These are phyloP conservation scores for Hydrozoanthus tunicans DNA, from an alignment of 64 coral and sea anemone species.

Conservation along the genomic window DNA sequence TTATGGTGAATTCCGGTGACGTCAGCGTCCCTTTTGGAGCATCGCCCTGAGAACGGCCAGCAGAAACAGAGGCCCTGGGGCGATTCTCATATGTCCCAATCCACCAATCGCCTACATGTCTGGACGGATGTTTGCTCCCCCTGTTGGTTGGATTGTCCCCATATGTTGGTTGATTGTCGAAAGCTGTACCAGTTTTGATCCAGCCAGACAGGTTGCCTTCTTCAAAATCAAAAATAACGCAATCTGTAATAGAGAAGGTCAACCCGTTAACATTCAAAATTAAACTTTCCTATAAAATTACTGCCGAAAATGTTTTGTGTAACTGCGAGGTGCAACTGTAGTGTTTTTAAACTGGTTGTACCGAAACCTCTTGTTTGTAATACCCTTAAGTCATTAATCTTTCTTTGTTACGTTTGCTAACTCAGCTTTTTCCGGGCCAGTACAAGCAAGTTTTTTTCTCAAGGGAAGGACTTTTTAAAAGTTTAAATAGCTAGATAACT, in stretches of 20 bases:
- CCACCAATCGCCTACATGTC: conserved; percentile 3
- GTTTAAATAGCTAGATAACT: too few relatives aligned
- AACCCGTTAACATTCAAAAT: not conserved
- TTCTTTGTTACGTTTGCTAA: too few relatives aligned
- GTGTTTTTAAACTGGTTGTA: too few relatives aligned
- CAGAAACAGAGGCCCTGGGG: not conserved
- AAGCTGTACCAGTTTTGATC: not conserved
- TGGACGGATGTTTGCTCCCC: not conserved
- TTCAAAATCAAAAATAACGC: conserved; percentile 7
- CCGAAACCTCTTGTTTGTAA: too few relatives aligned
- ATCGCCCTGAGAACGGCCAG: not conserved
- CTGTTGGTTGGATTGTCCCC: not conserved
- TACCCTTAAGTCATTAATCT: too few relatives aligned
- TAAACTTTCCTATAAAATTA: too few relatives aligned
- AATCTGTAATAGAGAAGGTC: not conserved
- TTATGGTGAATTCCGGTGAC: conserved; percentile 37
- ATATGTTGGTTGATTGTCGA: not conserved
- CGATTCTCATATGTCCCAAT: conserved; percentile 28
- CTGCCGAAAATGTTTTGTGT: too few relatives aligned
- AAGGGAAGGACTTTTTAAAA: too few relatives aligned
- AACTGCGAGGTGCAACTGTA: too few relatives aligned
- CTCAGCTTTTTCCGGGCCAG: too few relatives aligned
- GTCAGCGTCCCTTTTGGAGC: conserved; percentile 12
- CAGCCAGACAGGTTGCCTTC: not conserved
- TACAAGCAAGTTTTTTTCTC: too few relatives aligned